Evolutionary conservation across 2,113 vertebrate genomes (phyloP).

Genomic region (Uria lomvia): DNA sequence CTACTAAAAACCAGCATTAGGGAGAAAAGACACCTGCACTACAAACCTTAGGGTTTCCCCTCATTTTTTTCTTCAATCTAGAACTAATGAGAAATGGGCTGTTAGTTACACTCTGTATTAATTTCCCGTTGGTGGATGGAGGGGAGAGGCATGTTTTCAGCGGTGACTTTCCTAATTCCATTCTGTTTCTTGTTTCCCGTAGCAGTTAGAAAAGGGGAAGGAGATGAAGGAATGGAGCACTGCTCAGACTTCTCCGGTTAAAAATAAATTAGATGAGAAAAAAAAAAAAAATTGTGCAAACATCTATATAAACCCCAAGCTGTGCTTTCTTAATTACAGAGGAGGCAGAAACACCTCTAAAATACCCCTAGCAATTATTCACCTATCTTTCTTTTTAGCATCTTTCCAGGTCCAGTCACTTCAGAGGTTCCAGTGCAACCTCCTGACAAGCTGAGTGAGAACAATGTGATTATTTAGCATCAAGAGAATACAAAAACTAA

Average conservation of each 20-base stretch:
- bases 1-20: background rate
- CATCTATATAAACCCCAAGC: slow-evolving; percentile 38
- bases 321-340: slow-evolving; percentile 49
- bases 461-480: slow-evolving; percentile 36
- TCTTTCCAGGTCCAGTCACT: background rate
- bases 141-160: background rate
- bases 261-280: background rate
- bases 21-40: background rate
- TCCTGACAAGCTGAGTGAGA: slow-evolving; percentile 37
- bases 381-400: slow-evolving; percentile 39
- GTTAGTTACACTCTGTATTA: background rate
- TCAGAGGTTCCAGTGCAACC: slow-evolving; percentile 8
- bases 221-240: background rate
- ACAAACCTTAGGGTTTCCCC: background rate
- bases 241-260: background rate
- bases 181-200: background rate
- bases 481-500: slow-evolving; percentile 21
- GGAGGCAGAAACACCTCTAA: slow-evolving; percentile 3
- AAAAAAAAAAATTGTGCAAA: slow-evolving; percentile 15
- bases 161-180: background rate
- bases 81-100: background rate
- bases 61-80: background rate
- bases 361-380: slow-evolving; percentile 33
- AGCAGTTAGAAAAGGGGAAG: background rate
- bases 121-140: background rate